A percentile compares a stretch with the other conserved stretches of the same genome.
These are phyloP conservation scores for Miniopterus natalensis DNA, from an alignment of 2,113 vertebrate genomes.

Conservation along the genomic window DNA sequence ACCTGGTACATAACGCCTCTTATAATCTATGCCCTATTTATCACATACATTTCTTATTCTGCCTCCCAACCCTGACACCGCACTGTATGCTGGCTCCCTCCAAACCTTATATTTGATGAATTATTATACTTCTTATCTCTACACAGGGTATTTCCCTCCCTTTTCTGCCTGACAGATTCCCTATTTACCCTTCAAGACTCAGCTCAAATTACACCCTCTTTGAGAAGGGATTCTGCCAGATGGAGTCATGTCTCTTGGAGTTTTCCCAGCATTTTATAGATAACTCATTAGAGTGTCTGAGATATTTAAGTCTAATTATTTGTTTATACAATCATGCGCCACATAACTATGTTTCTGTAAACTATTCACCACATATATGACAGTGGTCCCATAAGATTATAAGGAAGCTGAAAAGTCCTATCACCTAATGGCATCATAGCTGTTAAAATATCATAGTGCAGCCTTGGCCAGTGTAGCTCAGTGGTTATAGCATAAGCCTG, in stretches of 20 bases:
- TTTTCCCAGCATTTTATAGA: constrained; percentile 27
- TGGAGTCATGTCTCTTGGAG: not conserved
- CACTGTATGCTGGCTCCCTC: not conserved
- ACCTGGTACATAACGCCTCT: not conserved
- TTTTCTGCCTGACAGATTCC: not conserved
- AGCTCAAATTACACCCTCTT: not conserved
- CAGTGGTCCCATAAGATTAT: not conserved
- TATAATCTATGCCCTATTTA: not conserved
- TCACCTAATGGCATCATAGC: not conserved
- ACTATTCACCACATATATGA: not conserved
- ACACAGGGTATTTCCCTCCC: not conserved
- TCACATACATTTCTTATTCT: not conserved
- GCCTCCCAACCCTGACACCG: not conserved
- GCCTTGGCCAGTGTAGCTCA: no score
- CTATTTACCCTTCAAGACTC: not conserved
- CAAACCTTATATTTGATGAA: not conserved
- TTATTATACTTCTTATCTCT: not conserved
- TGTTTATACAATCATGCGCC: not conserved
- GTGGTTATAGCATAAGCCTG: no score
- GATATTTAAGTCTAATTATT: constrained; percentile 57
- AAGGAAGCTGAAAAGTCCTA: not conserved
- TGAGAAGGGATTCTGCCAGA: not conserved
- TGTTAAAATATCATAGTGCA: not conserved
- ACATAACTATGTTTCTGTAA: not conserved
- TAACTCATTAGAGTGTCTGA: constrained; percentile 3